Evolutionary conservation across 2,888 invertebrate species (phyloP).

Genomic region (Oegoconia quadripuncta): DNA sequence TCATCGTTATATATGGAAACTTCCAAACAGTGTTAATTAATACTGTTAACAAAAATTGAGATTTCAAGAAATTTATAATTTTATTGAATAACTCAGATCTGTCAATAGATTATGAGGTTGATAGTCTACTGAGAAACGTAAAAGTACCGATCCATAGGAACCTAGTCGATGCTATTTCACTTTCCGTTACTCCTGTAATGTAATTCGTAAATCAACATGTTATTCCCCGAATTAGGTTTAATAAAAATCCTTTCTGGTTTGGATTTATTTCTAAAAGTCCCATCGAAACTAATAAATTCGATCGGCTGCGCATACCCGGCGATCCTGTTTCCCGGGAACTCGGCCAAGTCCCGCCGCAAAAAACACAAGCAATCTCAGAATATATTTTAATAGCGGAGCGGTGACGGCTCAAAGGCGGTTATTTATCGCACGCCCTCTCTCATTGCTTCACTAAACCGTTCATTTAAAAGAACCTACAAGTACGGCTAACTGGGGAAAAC

Average conservation of each 20-base stretch:
- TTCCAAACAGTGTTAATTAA: no score
- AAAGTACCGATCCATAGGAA: no score
- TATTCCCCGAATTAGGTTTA: no score
- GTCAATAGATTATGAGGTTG: no score
- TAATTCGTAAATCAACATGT: no score
- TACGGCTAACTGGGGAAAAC: constrained; percentile 31
- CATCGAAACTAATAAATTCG: background rate
- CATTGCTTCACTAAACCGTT: constrained; percentile 65
- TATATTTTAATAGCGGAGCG: constrained; percentile 74
- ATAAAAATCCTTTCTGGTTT: background rate
- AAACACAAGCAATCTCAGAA: constrained; percentile 70
- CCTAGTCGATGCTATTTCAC: no score
- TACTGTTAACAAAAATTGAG: no score
- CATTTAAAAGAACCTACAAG: constrained; percentile 61
- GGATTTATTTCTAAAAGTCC: background rate
- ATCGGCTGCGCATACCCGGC: constrained; percentile 47
- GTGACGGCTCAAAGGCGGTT: constrained; percentile 77
- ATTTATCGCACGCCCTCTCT: constrained; percentile 79
- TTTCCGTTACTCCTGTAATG: no score
- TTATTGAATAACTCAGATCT: no score
- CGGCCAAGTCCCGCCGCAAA: constrained; percentile 52
- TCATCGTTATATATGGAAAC: no score
- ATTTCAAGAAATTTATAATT: no score
- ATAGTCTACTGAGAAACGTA: no score
- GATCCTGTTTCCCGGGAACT: constrained; percentile 37